Evolutionary conservation across 2,888 invertebrate genomes (phyloP).

Genomic region (Limnephilus rhombicus): DNA sequence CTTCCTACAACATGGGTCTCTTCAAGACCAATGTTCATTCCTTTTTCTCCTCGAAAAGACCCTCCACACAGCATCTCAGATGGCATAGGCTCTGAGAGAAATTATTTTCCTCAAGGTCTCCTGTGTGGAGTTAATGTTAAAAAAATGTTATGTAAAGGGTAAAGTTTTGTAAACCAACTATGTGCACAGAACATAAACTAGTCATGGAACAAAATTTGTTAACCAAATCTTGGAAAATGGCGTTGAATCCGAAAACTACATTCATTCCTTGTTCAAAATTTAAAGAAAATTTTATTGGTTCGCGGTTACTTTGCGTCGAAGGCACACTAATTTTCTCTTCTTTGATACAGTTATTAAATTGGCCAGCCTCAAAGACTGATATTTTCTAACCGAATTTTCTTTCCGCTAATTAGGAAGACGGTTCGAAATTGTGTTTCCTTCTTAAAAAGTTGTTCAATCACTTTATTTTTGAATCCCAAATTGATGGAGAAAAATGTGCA

Average conservation of each 20-base stretch:
- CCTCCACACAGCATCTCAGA: no score
- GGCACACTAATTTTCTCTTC: neutral
- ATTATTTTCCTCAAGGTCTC: no score
- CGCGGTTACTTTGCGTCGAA: neutral
- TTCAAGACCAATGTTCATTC: no score
- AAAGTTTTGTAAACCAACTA: no score
- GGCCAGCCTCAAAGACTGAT: neutral
- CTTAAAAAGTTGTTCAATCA: neutral
- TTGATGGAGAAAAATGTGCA: neutral
- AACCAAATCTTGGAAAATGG: neutral
- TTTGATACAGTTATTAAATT: neutral
- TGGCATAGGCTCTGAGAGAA: no score
- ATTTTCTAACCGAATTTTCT: neutral
- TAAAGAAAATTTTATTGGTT: neutral
- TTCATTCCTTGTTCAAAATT: neutral
- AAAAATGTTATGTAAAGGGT: no score
- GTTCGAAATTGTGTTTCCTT: neutral
- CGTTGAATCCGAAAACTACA: neutral
- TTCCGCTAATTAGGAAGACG: neutral
- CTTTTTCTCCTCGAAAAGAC: no score
- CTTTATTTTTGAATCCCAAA: neutral
- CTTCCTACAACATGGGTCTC: no score
- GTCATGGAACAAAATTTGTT: no score
- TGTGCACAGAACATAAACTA: no score
- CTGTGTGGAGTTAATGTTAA: no score